Evolutionary conservation across 2,797 vertebrate genomes (phyloP).

Genomic region (Esox masquinongy): DNA sequence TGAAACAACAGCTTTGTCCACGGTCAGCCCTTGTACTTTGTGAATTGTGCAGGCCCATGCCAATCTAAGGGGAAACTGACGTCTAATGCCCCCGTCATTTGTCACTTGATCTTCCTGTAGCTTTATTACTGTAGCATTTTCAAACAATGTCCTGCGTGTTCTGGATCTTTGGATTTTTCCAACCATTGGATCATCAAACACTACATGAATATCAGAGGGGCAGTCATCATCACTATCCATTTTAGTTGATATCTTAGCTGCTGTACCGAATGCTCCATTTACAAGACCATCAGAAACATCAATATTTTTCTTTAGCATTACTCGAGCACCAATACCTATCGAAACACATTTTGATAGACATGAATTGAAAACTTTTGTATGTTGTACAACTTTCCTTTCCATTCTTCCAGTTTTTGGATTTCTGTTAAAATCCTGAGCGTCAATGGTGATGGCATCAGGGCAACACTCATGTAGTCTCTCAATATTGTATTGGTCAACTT

Average conservation of each 20-base stretch:
- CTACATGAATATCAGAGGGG: conserved; percentile 19
- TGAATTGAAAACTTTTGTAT: conserved; percentile 22
- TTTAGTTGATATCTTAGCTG: conserved; percentile 8
- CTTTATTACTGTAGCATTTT: conserved; percentile 6
- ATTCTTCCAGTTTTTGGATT: conserved; percentile 27
- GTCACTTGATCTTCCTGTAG: conserved; percentile 19
- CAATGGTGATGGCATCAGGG: conserved; percentile 23
- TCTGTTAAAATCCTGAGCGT: conserved; percentile 17
- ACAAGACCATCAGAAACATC: conserved; percentile 30
- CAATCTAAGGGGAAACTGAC: conserved; percentile 15
- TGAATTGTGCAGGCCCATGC: conserved; percentile 27
- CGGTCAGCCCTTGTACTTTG: conserved; percentile 29
- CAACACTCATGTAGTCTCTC: conserved; percentile 11
- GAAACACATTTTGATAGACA: conserved; percentile 19
- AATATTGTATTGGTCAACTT: conserved; percentile 19
- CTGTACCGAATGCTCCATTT: conserved; percentile 22
- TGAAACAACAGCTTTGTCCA: conserved; percentile 21
- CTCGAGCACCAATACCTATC: conserved; percentile 15
- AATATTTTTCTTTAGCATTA: conserved; percentile 36
- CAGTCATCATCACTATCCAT: not conserved
- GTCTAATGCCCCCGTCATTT: conserved; percentile 10
- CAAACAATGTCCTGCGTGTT: not conserved
- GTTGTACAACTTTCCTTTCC: conserved; percentile 6
- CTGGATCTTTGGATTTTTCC: conserved; percentile 14
- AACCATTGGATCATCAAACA: conserved; percentile 22